A percentile compares a stretch with the other conserved stretches of the same genome.
Evolutionary conservation across 2,113 vertebrate species (phyloP).

Genomic region (Xenopus laevis): DNA sequence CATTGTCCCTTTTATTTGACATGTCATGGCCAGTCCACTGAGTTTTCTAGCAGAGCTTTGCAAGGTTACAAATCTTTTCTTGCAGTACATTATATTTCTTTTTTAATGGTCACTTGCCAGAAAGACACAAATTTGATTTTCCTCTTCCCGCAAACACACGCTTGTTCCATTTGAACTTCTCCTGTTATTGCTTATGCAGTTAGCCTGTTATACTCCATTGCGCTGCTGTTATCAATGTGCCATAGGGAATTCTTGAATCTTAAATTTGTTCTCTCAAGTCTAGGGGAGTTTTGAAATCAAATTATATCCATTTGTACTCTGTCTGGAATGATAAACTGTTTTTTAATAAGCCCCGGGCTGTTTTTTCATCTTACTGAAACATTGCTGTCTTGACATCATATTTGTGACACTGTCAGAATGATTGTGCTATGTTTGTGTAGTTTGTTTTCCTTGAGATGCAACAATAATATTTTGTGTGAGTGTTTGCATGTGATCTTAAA

Average conservation of each 20-base stretch:
- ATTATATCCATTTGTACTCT: slow-evolving; percentile 37
- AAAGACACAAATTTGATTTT: not conserved
- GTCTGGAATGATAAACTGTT: slow-evolving; percentile 35
- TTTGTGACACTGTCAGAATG: slow-evolving; percentile 18
- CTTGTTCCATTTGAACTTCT: not conserved
- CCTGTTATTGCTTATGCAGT: not conserved
- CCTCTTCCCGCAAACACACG: not conserved
- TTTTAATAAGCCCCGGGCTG: slow-evolving; percentile 17
- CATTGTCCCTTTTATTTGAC: too few relatives aligned
- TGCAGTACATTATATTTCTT: not conserved
- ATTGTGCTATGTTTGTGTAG: not conserved
- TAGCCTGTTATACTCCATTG: slow-evolving; percentile 25
- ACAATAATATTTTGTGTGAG: too few relatives aligned
- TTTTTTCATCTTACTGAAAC: slow-evolving; percentile 17
- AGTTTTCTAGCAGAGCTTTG: too few relatives aligned
- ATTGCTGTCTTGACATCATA: slow-evolving; percentile 22
- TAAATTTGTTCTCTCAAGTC: slow-evolving; percentile 23
- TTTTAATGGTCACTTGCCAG: not conserved
- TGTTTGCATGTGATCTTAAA: too few relatives aligned
- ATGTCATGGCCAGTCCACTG: too few relatives aligned
- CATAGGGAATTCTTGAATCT: slow-evolving; percentile 27
- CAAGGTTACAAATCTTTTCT: not conserved
- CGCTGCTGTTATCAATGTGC: slow-evolving; percentile 20
- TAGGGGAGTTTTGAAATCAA: slow-evolving; percentile 21
- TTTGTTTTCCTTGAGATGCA: not conserved